Conservation (phyloP, 2,888 invertebrate species). For the Rosalia funebris region DNA sequence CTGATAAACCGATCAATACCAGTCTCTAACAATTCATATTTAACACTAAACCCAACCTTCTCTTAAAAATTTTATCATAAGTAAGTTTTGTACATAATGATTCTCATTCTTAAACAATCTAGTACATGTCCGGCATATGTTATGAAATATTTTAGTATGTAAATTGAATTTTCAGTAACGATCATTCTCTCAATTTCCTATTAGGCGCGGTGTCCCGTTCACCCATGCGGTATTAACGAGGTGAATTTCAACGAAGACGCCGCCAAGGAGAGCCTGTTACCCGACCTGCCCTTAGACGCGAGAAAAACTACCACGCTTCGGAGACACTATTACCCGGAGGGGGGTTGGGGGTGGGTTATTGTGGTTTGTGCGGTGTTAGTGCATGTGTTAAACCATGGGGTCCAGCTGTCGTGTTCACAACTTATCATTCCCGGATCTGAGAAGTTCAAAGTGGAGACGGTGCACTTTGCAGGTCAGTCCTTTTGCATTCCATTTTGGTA, state of each 20-base stretch:
- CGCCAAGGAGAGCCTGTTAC: slow-evolving; percentile 40
- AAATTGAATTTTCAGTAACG: too few relatives aligned
- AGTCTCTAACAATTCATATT: too few relatives aligned
- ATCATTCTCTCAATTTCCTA: background rate
- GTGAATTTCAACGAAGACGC: slow-evolving; percentile 29
- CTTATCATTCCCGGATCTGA: slow-evolving; percentile 69
- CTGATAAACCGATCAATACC: too few relatives aligned
- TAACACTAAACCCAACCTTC: too few relatives aligned
- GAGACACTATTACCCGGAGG: slow-evolving; percentile 85
- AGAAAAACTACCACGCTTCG: slow-evolving; percentile 64
- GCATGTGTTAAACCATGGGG: slow-evolving; percentile 78
- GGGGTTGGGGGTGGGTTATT: slow-evolving; percentile 88
- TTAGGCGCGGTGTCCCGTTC: slow-evolving; percentile 48
- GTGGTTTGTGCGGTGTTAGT: slow-evolving; percentile 78
- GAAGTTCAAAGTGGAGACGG: slow-evolving; percentile 71
- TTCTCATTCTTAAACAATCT: too few relatives aligned
- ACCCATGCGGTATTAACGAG: slow-evolving; percentile 38
- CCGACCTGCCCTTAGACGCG: slow-evolving; percentile 60
- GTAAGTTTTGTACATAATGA: too few relatives aligned
- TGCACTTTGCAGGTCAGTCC: slow-evolving; percentile 74
- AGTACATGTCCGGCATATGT: too few relatives aligned
- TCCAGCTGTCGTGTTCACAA: slow-evolving; percentile 75
- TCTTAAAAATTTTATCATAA: too few relatives aligned
- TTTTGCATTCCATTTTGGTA: background rate
- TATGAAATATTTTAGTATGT: too few relatives aligned